Conservation (phyloP, 2,113 vertebrate genomes). For the Crotophaga sulcirostris region DNA sequence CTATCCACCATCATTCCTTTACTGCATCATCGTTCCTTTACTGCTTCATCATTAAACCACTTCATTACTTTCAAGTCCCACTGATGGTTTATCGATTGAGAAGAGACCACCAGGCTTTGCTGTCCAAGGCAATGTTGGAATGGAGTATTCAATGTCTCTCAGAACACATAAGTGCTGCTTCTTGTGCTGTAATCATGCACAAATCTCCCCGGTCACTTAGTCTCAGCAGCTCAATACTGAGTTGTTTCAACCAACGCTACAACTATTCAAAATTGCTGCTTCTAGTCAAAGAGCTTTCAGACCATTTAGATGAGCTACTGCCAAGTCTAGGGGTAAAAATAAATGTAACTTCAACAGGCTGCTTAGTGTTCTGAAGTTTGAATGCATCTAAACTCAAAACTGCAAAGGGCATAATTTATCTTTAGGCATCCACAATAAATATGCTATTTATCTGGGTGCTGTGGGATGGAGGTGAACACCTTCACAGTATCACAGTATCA, state of each 20-base stretch:
- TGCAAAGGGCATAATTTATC: not conserved
- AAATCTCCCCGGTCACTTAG: not conserved
- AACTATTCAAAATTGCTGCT: not conserved
- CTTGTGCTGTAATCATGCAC: not conserved
- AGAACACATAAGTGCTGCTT: not conserved
- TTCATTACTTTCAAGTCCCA: not conserved
- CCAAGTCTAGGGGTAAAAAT: not conserved
- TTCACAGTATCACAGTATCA: no score
- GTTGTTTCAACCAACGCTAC: not conserved
- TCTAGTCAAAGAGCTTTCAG: not conserved
- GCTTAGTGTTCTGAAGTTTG: not conserved
- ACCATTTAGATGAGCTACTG: not conserved
- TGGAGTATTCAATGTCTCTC: not conserved
- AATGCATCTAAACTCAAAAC: not conserved
- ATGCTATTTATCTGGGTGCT: not conserved
- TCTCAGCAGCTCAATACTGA: accelerated
- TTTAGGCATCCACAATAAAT: not conserved
- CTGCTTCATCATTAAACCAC: not conserved
- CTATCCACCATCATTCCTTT: not conserved
- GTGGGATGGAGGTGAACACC: not conserved
- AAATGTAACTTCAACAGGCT: not conserved
- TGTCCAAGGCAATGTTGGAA: not conserved
- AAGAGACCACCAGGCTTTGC: not conserved
- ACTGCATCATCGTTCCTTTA: not conserved
- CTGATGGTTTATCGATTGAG: not conserved